Conservation (phyloP, 2,113 vertebrate genomes). For the Muntiacus reevesi region DNA sequence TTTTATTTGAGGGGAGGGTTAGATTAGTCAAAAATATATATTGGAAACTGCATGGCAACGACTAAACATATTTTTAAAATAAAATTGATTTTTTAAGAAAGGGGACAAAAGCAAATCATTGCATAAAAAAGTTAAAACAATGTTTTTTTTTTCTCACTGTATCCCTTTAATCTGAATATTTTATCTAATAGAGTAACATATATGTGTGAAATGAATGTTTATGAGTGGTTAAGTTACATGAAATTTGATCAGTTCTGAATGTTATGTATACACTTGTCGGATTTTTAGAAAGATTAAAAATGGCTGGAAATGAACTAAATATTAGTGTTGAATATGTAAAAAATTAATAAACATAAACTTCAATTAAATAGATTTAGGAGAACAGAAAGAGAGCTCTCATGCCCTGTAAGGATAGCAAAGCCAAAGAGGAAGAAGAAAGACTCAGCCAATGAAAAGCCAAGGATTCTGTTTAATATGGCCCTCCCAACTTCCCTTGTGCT, state of each 20-base stretch:
- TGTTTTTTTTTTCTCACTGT: neutral
- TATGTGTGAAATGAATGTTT: neutral
- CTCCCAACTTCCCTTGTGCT: neutral
- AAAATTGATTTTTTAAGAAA: neutral
- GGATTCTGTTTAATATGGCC: neutral
- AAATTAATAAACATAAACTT: neutral
- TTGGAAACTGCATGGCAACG: neutral
- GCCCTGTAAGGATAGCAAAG: neutral
- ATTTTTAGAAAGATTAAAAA: neutral
- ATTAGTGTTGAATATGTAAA: neutral
- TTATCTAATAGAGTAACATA: neutral
- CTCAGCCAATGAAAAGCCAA: neutral
- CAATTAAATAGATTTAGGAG: neutral
- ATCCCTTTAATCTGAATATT: neutral
- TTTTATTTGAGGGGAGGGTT: neutral
- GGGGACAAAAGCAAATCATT: neutral
- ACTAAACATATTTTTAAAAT: neutral
- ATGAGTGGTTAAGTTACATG: neutral
- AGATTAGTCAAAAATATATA: neutral
- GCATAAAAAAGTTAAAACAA: neutral
- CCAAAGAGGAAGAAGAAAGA: neutral
- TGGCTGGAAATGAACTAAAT: neutral
- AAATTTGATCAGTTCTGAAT: neutral
- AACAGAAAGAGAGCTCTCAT: neutral
- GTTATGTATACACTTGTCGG: neutral